Percentiles rank a stretch among this genome's conserved stretches.
phyloP scores from a whole-genome alignment of 2,888 invertebrate species.

The Pyrrhosoma nymphula region DNA sequence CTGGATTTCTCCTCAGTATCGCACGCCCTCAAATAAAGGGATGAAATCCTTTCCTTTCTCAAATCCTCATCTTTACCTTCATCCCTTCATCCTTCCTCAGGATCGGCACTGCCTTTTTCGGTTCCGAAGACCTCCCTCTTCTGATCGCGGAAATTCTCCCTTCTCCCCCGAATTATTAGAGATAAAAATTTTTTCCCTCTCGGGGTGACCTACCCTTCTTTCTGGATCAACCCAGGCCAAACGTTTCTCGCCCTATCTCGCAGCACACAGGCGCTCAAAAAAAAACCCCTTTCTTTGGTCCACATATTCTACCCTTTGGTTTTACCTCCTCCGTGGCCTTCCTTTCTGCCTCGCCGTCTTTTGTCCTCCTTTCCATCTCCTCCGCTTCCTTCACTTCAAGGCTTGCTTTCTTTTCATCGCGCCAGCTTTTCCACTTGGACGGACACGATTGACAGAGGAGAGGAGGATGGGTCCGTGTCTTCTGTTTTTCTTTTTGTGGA shows the following conservation, averaged over 20 bases:
- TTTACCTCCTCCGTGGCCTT: background rate
- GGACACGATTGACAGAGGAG: conserved; percentile 50
- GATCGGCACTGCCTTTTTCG: background rate
- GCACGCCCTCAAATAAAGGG: background rate
- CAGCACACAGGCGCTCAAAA: background rate
- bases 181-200: background rate
- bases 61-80: background rate
- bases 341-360: background rate
- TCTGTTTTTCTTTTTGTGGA: conserved; percentile 36
- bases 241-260: background rate
- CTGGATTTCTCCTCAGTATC: no score
- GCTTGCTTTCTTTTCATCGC: conserved; percentile 39
- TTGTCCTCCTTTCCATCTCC: background rate
- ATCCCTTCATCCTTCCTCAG: background rate
- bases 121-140: background rate
- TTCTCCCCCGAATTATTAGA: background rate
- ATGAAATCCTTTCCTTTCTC: background rate
- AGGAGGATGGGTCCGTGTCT: background rate
- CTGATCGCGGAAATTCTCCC: background rate
- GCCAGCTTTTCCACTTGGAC: conserved; percentile 51
- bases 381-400: background rate
- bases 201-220: background rate
- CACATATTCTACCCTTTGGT: background rate
- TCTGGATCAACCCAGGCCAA: background rate
- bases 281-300: background rate